These are phyloP conservation scores for Doryteuthis pealeii DNA, from an alignment of 1,140 invertebrate genomes.

Conservation along the genomic window DNA sequence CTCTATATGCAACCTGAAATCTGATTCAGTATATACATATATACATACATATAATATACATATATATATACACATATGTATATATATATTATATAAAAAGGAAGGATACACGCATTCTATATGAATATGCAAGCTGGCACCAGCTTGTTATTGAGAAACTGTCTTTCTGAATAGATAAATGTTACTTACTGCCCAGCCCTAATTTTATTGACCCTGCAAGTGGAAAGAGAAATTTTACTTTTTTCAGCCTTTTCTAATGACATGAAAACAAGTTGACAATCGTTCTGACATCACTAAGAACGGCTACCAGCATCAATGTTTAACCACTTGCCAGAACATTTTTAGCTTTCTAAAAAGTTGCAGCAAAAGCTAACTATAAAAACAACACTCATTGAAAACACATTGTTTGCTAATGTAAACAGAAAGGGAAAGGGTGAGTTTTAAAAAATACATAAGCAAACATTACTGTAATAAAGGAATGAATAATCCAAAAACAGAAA, in stretches of 20 bases:
- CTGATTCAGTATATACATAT: too few relatives aligned
- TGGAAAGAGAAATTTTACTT: constrained; percentile 17
- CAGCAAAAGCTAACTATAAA: neutral
- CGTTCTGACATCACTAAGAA: constrained; percentile 1
- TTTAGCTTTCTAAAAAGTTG: neutral
- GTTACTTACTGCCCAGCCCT: constrained; percentile 16
- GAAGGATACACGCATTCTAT: neutral
- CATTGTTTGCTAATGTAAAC: too few relatives aligned
- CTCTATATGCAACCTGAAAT: too few relatives aligned
- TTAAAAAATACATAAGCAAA: too few relatives aligned
- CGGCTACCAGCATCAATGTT: neutral
- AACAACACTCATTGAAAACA: too few relatives aligned
- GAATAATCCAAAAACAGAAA: too few relatives aligned
- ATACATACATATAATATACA: too few relatives aligned
- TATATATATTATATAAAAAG: neutral
- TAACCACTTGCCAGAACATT: neutral
- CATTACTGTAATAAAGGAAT: too few relatives aligned
- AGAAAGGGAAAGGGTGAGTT: too few relatives aligned
- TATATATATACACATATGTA: too few relatives aligned
- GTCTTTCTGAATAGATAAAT: constrained; percentile 12
- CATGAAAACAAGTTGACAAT: constrained; percentile 6
- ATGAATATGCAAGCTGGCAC: constrained; percentile 2
- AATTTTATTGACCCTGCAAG: constrained; percentile 15
- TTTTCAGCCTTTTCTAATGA: constrained; percentile 6
- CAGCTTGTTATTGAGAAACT: constrained; percentile 8